Percentiles rank a stretch among this genome's conserved stretches.
Evolutionary conservation across 2,113 vertebrate species (phyloP).

Genomic region (Centrocercus urophasianus): DNA sequence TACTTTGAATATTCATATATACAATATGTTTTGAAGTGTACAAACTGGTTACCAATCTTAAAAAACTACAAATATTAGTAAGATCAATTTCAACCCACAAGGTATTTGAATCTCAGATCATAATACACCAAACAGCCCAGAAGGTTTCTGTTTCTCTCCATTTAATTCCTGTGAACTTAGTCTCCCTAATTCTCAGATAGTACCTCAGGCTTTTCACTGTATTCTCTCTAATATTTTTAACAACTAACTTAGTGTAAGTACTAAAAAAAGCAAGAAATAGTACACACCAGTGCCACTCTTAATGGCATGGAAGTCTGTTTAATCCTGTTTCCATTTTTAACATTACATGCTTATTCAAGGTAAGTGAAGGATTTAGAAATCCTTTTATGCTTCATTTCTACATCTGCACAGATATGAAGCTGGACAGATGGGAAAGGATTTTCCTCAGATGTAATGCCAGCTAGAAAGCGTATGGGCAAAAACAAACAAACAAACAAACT

Average conservation of each 20-base stretch:
- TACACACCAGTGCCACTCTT: background rate
- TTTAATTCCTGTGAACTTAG: background rate
- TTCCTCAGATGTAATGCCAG: background rate
- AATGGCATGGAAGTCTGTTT: background rate
- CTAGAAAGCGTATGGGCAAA: background rate
- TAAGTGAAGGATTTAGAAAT: background rate
- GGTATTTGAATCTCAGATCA: background rate
- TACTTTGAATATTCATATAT: background rate
- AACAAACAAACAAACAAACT: background rate
- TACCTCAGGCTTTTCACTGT: background rate
- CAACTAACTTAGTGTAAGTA: background rate
- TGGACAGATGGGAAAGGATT: background rate
- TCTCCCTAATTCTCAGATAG: background rate
- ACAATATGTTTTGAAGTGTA: background rate
- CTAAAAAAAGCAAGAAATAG: background rate
- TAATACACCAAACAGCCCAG: background rate
- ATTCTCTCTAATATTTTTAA: background rate
- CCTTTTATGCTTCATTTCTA: background rate
- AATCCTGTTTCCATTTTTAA: background rate
- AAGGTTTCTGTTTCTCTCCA: background rate
- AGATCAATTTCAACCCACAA: background rate
- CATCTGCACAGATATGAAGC: background rate
- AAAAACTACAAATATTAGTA: background rate
- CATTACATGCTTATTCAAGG: background rate
- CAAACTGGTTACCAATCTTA: background rate